Evolutionary conservation across 2,888 invertebrate genomes (phyloP).

Genomic region (Chaitophorus viminalis): DNA sequence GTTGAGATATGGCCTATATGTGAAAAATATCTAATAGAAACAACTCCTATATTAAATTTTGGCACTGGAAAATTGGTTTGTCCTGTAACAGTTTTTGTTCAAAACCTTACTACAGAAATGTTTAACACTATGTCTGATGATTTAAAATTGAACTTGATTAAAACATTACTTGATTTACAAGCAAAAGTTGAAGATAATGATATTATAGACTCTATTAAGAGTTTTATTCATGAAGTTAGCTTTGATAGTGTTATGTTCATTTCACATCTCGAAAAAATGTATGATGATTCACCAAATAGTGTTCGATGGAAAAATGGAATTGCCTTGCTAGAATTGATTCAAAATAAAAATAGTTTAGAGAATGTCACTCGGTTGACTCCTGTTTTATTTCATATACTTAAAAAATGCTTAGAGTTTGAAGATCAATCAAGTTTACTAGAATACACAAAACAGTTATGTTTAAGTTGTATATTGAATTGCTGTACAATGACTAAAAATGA

Average conservation of each 20-base stretch:
- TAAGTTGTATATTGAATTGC: constrained; percentile 80
- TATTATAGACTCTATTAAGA: constrained; percentile 62
- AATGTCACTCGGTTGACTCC: constrained; percentile 77
- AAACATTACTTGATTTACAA: constrained; percentile 60
- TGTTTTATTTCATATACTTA: constrained; percentile 80
- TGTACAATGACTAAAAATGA: constrained; percentile 70
- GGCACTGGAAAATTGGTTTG: constrained; percentile 60
- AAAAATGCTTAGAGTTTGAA: constrained; percentile 82
- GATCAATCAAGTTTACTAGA: constrained; percentile 81
- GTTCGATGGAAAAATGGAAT: constrained; percentile 80
- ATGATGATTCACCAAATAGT: constrained; percentile 33
- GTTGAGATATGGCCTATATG: constrained; percentile 47
- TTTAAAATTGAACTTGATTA: constrained; percentile 60
- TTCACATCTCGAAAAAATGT: constrained; percentile 62
- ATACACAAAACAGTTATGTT: constrained; percentile 86
- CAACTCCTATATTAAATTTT: constrained; percentile 49
- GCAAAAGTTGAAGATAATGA: constrained; percentile 57
- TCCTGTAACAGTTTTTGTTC: constrained; percentile 66
- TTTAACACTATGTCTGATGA: constrained; percentile 67
- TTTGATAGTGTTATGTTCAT: constrained; percentile 62
- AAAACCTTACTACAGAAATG: constrained; percentile 68
- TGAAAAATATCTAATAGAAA: constrained; percentile 52
- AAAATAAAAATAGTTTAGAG: constrained; percentile 83
- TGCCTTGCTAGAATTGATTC: constrained; percentile 83
- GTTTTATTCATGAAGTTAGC: constrained; percentile 63